phyloP scores from a whole-genome alignment of 2,888 invertebrate genomes.

The Apodemia mormo region DNA sequence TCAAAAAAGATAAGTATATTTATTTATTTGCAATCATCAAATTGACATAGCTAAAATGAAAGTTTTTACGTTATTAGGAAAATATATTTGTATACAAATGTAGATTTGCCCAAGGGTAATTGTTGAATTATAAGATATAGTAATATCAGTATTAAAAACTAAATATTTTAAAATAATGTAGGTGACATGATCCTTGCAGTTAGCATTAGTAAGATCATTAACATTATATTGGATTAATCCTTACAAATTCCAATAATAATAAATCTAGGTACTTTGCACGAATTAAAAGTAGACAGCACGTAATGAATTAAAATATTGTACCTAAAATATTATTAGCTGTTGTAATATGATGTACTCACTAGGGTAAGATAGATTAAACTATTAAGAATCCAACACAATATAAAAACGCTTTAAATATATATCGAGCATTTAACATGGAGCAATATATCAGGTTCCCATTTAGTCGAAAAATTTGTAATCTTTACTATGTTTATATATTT shows the following conservation, averaged over 20 bases:
- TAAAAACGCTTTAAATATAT: conserved; percentile 26
- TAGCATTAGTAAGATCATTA: conserved; percentile 9
- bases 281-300: conserved; percentile 65
- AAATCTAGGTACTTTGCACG: conserved; percentile 62
- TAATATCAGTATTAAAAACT: conserved; percentile 5
- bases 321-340: conserved; percentile 35
- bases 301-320: conserved; percentile 54
- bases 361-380: conserved; percentile 3
- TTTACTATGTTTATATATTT: conserved; percentile 21
- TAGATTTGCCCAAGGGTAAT: conserved; percentile 19
- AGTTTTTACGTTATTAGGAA: conserved; percentile 27
- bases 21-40: conserved; percentile 26
- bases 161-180: neutral
- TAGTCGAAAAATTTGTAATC: conserved; percentile 19
- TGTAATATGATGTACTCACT: conserved; percentile 13
- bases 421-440: conserved; percentile 17
- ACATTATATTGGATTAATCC: conserved; percentile 45
- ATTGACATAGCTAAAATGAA: conserved; percentile 25
- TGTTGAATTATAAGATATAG: neutral
- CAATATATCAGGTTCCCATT: conserved; percentile 13
- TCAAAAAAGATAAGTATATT: conserved; percentile 24
- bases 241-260: conserved; percentile 45
- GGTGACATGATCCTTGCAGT: neutral
- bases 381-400: conserved; percentile 22
- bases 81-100: conserved; percentile 23